Base-by-base conservation (phyloP, 1,140 invertebrate species). In the Temnothorax nylanderi region DNA sequence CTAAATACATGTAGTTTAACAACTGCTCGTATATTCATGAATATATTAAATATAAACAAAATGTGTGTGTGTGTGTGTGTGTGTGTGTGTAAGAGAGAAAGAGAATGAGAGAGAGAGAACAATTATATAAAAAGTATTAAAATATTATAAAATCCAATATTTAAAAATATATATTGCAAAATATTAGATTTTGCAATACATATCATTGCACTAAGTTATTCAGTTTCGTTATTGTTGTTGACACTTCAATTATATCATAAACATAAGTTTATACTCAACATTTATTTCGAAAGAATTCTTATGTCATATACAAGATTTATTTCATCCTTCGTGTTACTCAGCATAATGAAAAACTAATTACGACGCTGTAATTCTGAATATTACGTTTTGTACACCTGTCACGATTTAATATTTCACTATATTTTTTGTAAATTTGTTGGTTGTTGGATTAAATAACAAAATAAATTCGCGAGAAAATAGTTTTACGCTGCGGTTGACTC, bases 331-430 rank as follows among this genome's bases (percentile, higher is more conserved):
- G 7, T 34, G 18, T 82, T 26, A 82, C 21, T 0, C 1, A 21
- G 2, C 26, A 32, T 47, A 82, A 71, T 81, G 5, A 32, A 81
- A 56, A 34, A 74, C 74, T 82, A 74, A 72, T 82, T 82, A 74
- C 34, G 0, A 7, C 16, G 18, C 18, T 72, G 51, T 82, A 41
- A 60, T 47, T 11, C 8, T 37, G 13, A 3, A 18, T 47, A 49
- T 13, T 51, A 54, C 8, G 5, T 16, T 10, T 81, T 16, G 37
- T 69, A 34, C 11, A 21, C 2, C 2, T 41, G 18, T 47, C 21
- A 49, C 11, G 13, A 32, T 72, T 56, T 82, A 74, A 58, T 47
- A 41, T 18, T 62, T 6, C 13, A 16, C 8, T 44, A n/a, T 5
- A 26, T 76, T 21, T 37, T 62, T 51, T 81, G 69, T 41, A 41